Percentiles rank a stretch among this genome's conserved stretches.
Evolutionary conservation across 2,888 invertebrate genomes (phyloP).

Genomic region (Metellina segmentata): DNA sequence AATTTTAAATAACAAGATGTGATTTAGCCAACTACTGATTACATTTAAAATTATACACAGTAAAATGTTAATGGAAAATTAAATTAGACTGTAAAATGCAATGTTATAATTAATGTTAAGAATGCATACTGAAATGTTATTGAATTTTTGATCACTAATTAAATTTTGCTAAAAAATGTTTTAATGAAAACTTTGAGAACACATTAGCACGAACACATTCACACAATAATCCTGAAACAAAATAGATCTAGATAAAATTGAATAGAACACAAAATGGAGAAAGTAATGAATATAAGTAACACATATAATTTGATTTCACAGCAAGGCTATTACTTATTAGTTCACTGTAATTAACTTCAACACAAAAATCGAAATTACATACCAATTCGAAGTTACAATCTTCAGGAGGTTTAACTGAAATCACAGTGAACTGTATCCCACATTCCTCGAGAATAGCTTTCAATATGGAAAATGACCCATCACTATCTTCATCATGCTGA

Average conservation of each 20-base stretch:
- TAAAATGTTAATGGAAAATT: not conserved
- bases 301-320: not conserved
- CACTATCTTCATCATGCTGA: not conserved
- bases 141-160: no score
- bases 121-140: no score
- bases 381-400: not conserved
- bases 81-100: not conserved
- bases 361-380: not conserved
- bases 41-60: not conserved
- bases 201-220: no score
- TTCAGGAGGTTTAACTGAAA: not conserved
- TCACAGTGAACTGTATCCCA: not conserved
- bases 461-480: not conserved
- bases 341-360: no score
- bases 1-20: no score
- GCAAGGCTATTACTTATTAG: no score
- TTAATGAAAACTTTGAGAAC: no score
- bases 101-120: no score
- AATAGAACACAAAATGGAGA: not conserved
- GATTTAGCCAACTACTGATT: not conserved
- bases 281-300: not conserved
- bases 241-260: not conserved
- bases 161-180: no score
- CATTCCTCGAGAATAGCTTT: constrained; percentile 11
- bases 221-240: not conserved